Base-by-base conservation (phyloP, 2,797 vertebrate species). In the Halcyon badia region DNA sequence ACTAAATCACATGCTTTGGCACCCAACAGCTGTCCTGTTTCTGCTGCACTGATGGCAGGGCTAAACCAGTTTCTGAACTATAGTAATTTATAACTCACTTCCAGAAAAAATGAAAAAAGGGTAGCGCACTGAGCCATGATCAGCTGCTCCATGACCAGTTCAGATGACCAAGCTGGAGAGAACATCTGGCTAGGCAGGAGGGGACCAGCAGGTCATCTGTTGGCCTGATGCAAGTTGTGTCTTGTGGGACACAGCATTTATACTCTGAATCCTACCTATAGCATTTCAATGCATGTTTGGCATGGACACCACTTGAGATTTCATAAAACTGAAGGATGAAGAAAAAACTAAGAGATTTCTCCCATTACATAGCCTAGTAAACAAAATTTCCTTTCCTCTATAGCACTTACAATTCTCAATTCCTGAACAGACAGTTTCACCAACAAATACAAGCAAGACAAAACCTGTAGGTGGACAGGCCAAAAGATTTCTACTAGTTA, bases 161-260 rank as follows among this genome's bases (percentile, higher is more conserved):
- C 64, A 80, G 75, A 87, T 76, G 66, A 69, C 11, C 0, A 1
- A 90, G 81, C 20, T 51, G n/a, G 6, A 87, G 16, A 65, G 42
- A 84, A 94, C 83, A 95, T 83, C 82, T 96, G 87, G 64, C 48
- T 30, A 75, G 31, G 46, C 70, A 90, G 80, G 86, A 93, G 77
- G 73, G 16, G 41, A 95, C 30, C 13, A 46, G 46, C 46, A 62
- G n/a, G 24, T 76, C 90, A 90, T 72, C 78, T 83, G 76, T 14
- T 94, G 66, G 13, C 70, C 61, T 80, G 35, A 83, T 70, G 41
- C 39, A 73, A 89, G 33, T 4, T 39, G 37, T 41, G 37, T 64
- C 71, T 92, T 37, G 1, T 58, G 73, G 58, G 54, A 92, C 15
- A 26, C 57, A 28, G 13, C 1, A 1, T n/a, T 81, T 79, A 37